phyloP scores from a whole-genome alignment of 2,888 invertebrate genomes.

The Platycheirus rosarum region DNA sequence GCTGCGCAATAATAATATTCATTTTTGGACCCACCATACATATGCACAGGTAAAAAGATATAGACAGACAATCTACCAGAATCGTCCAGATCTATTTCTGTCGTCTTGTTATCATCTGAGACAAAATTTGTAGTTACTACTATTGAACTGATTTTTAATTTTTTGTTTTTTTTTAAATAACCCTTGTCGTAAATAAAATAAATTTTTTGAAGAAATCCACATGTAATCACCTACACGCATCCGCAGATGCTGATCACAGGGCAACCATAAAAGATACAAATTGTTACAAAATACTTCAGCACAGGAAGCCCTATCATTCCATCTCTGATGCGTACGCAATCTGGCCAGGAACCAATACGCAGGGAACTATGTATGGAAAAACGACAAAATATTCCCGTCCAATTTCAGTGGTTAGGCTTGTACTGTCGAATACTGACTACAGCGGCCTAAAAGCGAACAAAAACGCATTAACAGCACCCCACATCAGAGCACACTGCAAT shows the following conservation, averaged over 20 bases:
- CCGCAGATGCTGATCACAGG: conserved; percentile 53
- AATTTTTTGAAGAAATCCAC: no score
- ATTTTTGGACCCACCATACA: no score
- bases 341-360: no score
- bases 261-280: conserved; percentile 77
- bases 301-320: conserved; percentile 72
- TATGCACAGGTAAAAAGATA: no score
- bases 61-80: no score
- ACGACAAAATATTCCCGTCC: conserved; percentile 40
- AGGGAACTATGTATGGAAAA: conserved; percentile 23
- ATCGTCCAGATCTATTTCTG: no score
- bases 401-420: conserved; percentile 49
- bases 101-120: no score
- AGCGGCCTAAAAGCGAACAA: conserved; percentile 54
- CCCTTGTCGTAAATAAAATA: no score
- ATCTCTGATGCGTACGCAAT: conserved; percentile 54
- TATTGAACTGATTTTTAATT: no score
- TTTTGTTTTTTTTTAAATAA: no score
- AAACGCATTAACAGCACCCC: conserved; percentile 70
- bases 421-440: conserved; percentile 36
- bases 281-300: conserved; percentile 82
- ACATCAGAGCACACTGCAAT: conserved; percentile 37
- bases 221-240: conserved; percentile 49
- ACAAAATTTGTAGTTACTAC: no score
- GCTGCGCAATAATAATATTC: no score